phyloP scores from a whole-genome alignment of 2,888 invertebrate species.

The Pegoplata infirma region DNA sequence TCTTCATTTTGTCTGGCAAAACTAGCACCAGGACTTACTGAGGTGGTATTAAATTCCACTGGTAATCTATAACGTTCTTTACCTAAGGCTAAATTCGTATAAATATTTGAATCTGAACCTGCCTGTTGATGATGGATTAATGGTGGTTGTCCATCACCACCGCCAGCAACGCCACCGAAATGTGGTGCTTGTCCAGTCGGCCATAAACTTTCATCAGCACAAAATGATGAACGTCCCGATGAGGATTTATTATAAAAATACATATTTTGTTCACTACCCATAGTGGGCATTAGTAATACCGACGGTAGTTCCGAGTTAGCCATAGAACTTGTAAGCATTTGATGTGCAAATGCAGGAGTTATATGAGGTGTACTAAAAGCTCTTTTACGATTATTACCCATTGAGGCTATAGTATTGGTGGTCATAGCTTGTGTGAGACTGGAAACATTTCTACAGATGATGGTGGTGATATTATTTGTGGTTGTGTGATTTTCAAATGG shows the following conservation, averaged over 20 bases:
- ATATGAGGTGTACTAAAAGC: slow-evolving; percentile 75
- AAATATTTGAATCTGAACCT: slow-evolving; percentile 67
- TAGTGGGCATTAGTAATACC: slow-evolving; percentile 33
- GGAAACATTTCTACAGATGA: slow-evolving; percentile 65
- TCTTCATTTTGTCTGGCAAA: slow-evolving; percentile 18
- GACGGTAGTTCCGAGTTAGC: slow-evolving; percentile 43
- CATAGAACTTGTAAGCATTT: slow-evolving; percentile 53
- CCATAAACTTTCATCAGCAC: slow-evolving; percentile 71
- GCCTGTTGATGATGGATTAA: slow-evolving; percentile 32
- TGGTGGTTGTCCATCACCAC: slow-evolving; percentile 46
- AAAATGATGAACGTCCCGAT: slow-evolving; percentile 72
- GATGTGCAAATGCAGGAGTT: slow-evolving; percentile 58
- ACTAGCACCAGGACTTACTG: slow-evolving; percentile 46
- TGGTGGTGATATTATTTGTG: background rate
- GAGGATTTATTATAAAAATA: slow-evolving; percentile 68
- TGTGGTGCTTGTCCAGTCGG: slow-evolving; percentile 59
- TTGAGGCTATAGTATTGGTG: slow-evolving; percentile 32
- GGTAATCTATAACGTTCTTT: slow-evolving; percentile 66
- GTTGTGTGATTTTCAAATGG: slow-evolving; percentile 4
- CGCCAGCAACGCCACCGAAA: too few relatives aligned
- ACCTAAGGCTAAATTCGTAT: slow-evolving; percentile 69
- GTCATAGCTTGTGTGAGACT: slow-evolving; percentile 68
- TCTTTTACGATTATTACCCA: slow-evolving; percentile 69
- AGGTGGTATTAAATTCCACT: slow-evolving; percentile 10
- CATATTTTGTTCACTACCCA: slow-evolving; percentile 40